Evolutionary conservation across 2,113 vertebrate species (phyloP), one percentile per base, ranked within the genome.

Genomic region (Thymallus thymallus): DNA sequence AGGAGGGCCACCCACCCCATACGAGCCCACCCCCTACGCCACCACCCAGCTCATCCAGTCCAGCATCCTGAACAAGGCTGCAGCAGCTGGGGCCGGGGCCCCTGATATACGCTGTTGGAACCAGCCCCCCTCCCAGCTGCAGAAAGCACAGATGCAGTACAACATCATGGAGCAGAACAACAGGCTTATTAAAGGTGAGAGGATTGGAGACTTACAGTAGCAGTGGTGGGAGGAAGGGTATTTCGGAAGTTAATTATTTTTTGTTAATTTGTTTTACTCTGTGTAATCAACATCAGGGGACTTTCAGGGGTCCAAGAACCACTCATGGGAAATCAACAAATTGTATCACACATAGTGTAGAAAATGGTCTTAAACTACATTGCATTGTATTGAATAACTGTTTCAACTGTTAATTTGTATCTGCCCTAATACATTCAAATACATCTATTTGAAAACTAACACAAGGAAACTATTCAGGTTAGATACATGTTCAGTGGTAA

Each of bases 1-100:
- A 45, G 86, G 83, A 71, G 95, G 95, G 80, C 93, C 86, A 3
- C 13, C 83, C n/a, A 85, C 82, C 71, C 87, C 88, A 1, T 91
- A 92, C 64, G 91, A 98, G 84, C 96, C 96, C 83, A 97, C 96
- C 74, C 96, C 96, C 10, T 98, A 98, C 1, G 96, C 96, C 89
- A 98, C 96, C 78, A 97, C 96, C 45, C 96, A 98, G 87, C 96
- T 98, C 80, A 97, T 98, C 86, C 96, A 97, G 88, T 95, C 95
- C 41, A 95, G 88, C 88, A 95, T 97, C 86, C 94, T 88, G 74
- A 91, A 92, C 84, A 97, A 95, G 89, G 72, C 80, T 20, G 80
- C 64, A 26, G 7, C 71, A 0, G 82, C 83, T 0, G 68, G 82
- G 3, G 71, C 80, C 29, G 13, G 72, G 55, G 84, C 85, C 88